A percentile compares a stretch with the other conserved stretches of the same genome.
Conservation (phyloP, 2,797 vertebrate genomes). For the Phalloptychus januarius region DNA sequence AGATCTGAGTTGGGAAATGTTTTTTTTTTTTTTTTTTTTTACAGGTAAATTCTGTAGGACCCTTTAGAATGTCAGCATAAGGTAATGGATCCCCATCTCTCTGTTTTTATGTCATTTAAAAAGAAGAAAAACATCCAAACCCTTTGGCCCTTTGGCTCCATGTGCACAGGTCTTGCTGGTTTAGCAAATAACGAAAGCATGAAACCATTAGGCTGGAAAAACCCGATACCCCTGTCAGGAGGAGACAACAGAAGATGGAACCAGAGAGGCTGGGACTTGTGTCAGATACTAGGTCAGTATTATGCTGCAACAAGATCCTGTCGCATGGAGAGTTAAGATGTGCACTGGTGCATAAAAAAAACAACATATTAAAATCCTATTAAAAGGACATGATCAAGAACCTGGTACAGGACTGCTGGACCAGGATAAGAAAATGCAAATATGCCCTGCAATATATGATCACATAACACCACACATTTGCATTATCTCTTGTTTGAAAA, state of each 20-base stretch:
- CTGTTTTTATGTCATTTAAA: not conserved
- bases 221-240: slow-evolving; percentile 18
- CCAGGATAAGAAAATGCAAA: not conserved
- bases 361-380: not conserved
- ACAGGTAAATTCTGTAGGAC: not conserved
- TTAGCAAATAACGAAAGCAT: slow-evolving; percentile 27
- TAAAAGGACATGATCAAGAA: not conserved
- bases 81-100: not conserved
- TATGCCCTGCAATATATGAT: not conserved
- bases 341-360: not conserved
- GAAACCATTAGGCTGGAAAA: slow-evolving; percentile 25
- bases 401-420: not conserved
- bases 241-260: slow-evolving; percentile 11
- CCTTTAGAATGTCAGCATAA: not conserved
- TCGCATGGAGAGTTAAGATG: not conserved
- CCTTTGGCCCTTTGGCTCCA: not conserved
- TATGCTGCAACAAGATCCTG: not conserved
- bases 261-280: slow-evolving; percentile 11
- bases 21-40: not conserved
- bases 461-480: not conserved
- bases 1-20: not conserved
- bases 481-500: not conserved
- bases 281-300: not conserved
- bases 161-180: slow-evolving; percentile 41
- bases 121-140: not conserved